These are phyloP conservation scores for Spheniscus mendiculus DNA, from an alignment of 2,113 vertebrate species.

Conservation along the genomic window DNA sequence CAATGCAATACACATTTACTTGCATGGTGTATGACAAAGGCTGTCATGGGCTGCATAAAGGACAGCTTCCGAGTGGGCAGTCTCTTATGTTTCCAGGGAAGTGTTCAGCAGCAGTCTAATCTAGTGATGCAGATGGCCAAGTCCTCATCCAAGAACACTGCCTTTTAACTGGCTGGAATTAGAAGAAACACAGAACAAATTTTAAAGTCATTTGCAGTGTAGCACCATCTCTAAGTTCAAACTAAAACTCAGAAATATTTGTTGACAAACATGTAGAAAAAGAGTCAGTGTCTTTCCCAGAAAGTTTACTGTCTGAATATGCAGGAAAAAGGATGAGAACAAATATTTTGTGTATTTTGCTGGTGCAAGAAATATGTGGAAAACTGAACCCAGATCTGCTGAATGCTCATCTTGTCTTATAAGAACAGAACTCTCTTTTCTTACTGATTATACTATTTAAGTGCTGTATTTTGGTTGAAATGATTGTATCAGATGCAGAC, in stretches of 20 bases:
- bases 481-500: background rate
- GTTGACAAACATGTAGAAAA: background rate
- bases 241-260: background rate
- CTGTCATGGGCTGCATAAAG: background rate
- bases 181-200: background rate
- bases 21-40: background rate
- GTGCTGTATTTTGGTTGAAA: background rate
- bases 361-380: background rate
- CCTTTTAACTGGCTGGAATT: background rate
- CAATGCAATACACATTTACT: background rate
- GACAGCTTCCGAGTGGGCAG: background rate
- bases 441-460: background rate
- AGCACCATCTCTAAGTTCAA: background rate
- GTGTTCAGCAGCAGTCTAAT: background rate
- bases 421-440: background rate
- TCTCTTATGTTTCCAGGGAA: background rate
- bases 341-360: background rate
- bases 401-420: background rate
- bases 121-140: background rate
- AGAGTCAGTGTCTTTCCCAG: background rate
- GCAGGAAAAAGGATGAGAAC: background rate
- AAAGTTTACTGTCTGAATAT: background rate
- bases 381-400: background rate
- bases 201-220: background rate
- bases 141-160: background rate